phyloP scores from a whole-genome alignment of 2,113 vertebrate species.

The Ovibos moschatus region DNA sequence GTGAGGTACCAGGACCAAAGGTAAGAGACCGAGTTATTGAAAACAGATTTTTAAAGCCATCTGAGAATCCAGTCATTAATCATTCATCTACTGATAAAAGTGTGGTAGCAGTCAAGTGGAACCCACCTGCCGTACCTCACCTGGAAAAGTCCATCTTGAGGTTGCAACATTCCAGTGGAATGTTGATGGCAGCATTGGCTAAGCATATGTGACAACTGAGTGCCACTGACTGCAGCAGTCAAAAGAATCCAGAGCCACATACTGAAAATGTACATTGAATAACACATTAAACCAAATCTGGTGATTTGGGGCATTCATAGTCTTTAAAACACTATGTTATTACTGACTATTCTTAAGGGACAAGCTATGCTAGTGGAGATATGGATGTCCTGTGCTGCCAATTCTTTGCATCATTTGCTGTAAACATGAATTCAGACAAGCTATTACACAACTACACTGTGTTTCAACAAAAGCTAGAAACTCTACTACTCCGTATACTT shows the following conservation, averaged over 20 bases:
- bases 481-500: background rate
- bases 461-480: background rate
- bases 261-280: background rate
- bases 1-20: background rate
- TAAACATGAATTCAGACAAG: background rate
- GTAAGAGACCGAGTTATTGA: conserved; percentile 21
- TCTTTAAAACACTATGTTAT: background rate
- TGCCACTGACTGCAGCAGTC: background rate
- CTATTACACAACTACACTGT: background rate
- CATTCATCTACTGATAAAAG: conserved; percentile 11
- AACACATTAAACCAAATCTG: background rate
- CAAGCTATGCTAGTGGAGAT: background rate
- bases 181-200: background rate
- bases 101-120: background rate
- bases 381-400: background rate
- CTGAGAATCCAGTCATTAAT: conserved; percentile 5
- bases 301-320: background rate
- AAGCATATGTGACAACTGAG: conserved; percentile 2
- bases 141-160: background rate
- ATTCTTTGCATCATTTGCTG: background rate
- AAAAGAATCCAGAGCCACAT: background rate
- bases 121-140: conserved; percentile 9
- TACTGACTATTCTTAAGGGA: background rate
- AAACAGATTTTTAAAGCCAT: conserved; percentile 31
- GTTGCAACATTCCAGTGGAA: background rate